A percentile compares a stretch with the other conserved stretches of the same genome.
Conservation (phyloP, 2,113 vertebrate genomes). For the Pimephales promelas region DNA sequence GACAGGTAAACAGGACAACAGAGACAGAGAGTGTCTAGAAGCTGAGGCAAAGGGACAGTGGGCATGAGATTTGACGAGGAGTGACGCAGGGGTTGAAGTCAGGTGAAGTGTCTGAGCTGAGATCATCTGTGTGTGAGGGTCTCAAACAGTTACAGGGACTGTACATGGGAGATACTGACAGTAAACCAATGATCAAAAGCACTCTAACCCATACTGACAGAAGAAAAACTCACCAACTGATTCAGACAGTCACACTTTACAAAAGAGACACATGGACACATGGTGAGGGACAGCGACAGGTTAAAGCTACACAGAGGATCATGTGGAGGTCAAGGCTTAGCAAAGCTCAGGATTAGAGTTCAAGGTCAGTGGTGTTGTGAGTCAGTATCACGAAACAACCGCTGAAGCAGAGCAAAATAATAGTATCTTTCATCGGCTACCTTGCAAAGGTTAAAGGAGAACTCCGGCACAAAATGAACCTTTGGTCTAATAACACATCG, state of each 20-base stretch:
- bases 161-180: background rate
- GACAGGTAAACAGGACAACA: conserved; percentile 1
- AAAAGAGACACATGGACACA: conserved; percentile 18
- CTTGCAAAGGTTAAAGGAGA: background rate
- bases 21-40: background rate
- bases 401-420: background rate
- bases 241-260: background rate
- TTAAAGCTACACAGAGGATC: conserved; percentile 5
- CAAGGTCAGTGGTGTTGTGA: background rate
- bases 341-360: conserved; percentile 30
- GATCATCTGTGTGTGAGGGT: conserved; percentile 17
- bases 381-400: background rate
- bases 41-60: conserved; percentile 59
- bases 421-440: background rate
- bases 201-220: conserved; percentile 1
- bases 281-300: conserved; percentile 27
- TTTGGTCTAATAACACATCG: no score
- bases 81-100: background rate
- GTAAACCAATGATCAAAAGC: conserved; percentile 11
- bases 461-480: no score
- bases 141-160: background rate
- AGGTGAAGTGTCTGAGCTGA: background rate
- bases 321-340: conserved; percentile 5
- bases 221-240: background rate
- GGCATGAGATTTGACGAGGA: conserved; percentile 59